A percentile compares a stretch with the other conserved stretches of the same genome.
Evolutionary conservation across 2,113 vertebrate species (phyloP).

Genomic region (Calidris pugnax): DNA sequence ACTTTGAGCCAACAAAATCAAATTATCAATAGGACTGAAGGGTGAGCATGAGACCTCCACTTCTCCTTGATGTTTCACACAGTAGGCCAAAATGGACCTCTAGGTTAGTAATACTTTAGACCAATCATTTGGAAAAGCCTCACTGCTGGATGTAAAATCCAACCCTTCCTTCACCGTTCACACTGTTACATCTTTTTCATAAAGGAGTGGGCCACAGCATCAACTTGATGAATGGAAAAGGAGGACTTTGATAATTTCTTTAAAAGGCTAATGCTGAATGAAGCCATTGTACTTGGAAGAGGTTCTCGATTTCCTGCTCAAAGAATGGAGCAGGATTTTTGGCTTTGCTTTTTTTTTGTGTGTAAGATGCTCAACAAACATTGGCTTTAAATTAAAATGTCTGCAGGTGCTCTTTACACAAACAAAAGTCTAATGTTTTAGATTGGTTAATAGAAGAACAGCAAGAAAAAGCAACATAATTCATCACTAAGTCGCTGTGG

Average conservation of each 20-base stretch:
- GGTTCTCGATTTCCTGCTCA: conserved; percentile 71
- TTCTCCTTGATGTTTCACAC: conserved; percentile 58
- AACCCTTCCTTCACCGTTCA: conserved; percentile 56
- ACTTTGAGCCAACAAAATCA: conserved; percentile 60
- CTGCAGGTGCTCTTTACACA: conserved; percentile 75
- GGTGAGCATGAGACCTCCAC: conserved; percentile 61
- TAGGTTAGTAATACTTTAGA: conserved; percentile 40
- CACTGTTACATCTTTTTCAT: conserved; percentile 20
- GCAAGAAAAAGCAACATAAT: conserved; percentile 71
- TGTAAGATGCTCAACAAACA: conserved; percentile 73
- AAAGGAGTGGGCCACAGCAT: conserved; percentile 43
- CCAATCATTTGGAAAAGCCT: conserved; percentile 49
- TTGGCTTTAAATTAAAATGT: conserved; percentile 69
- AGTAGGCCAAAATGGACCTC: conserved; percentile 55
- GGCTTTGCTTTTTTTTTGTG: conserved; percentile 55
- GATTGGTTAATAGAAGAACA: conserved; percentile 69
- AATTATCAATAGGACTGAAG: conserved; percentile 58
- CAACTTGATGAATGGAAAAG: conserved; percentile 63
- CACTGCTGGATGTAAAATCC: conserved; percentile 57
- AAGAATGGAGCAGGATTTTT: conserved; percentile 74
- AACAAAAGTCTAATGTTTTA: conserved; percentile 76
- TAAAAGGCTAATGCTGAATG: conserved; percentile 55
- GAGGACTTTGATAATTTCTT: conserved; percentile 59
- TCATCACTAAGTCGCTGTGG: conserved; percentile 62
- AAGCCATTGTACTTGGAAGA: conserved; percentile 74